phyloP scores from a whole-genome alignment of 1,140 invertebrate genomes.

The Meteorus sp. region DNA sequence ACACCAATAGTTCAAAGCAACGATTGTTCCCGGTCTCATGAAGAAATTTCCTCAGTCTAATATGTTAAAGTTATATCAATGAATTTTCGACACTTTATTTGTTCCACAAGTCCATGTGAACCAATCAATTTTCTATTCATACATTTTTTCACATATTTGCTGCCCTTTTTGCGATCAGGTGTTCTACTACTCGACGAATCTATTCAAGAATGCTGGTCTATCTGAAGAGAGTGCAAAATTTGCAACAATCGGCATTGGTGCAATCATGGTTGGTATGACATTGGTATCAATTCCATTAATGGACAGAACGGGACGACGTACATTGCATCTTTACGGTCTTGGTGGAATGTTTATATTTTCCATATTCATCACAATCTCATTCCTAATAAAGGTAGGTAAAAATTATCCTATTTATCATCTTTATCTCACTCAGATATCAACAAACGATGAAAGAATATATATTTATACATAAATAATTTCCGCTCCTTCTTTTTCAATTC shows the following conservation, averaged over 20 bases:
- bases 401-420: conserved; percentile 5
- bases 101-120: conserved; percentile 24
- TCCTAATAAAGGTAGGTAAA: conserved; percentile 83
- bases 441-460: too few species aligned
- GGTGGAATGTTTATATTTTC: conserved; percentile 98
- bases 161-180: conserved; percentile 67
- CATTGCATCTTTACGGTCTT: conserved; percentile 92
- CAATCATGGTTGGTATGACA: conserved; percentile 96
- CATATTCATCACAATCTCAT: conserved; percentile 95
- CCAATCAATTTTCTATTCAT: too few species aligned
- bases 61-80: too few species aligned
- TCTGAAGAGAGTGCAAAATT: conserved; percentile 83
- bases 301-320: conserved; percentile 90
- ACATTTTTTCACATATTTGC: conserved; percentile 8
- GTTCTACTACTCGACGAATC: conserved; percentile 93
- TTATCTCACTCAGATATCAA: too few species aligned
- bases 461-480: too few species aligned
- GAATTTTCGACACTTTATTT: conserved; percentile 14
- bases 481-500: too few species aligned
- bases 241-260: conserved; percentile 95
- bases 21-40: too few species aligned
- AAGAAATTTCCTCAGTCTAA: too few species aligned
- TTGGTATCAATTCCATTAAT: conserved; percentile 94
- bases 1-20: too few species aligned
- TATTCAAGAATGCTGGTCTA: conserved; percentile 88